These are phyloP conservation scores for Neodiprion fabricii DNA, from an alignment of 1,140 invertebrate species.

Conservation along the genomic window DNA sequence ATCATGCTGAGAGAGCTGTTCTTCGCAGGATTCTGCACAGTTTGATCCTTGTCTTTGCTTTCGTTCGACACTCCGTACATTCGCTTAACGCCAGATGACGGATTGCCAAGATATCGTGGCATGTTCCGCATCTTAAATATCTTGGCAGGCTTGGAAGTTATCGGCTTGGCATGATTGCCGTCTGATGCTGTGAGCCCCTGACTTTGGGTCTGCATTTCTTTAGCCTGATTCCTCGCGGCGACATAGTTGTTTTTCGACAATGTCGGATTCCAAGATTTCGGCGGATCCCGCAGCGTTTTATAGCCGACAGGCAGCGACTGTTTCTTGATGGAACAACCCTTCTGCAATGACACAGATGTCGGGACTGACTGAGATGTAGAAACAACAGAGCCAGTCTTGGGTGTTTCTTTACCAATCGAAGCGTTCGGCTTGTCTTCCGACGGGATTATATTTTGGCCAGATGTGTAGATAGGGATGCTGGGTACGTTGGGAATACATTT, in stretches of 20 bases:
- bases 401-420: constrained; percentile 21
- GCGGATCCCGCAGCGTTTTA: constrained; percentile 65
- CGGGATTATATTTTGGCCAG: constrained; percentile 34
- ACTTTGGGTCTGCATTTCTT: constrained; percentile 43
- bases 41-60: constrained; percentile 46
- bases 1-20: constrained; percentile 55
- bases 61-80: constrained; percentile 63
- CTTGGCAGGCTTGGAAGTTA: constrained; percentile 61
- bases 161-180: constrained; percentile 41
- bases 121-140: constrained; percentile 68
- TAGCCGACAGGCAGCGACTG: constrained; percentile 59
- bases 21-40: constrained; percentile 26
- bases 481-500: constrained; percentile 54
- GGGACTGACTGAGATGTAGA: constrained; percentile 15
- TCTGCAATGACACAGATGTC: constrained; percentile 33
- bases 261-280: constrained; percentile 68
- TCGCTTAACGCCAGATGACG: constrained; percentile 67
- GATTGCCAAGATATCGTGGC: constrained; percentile 67
- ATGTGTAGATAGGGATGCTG: constrained; percentile 54
- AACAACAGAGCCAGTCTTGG: constrained; percentile 4
- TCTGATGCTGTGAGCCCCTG: constrained; percentile 26
- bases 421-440: constrained; percentile 6
- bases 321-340: constrained; percentile 36
- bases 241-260: constrained; percentile 62
- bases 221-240: constrained; percentile 56